Percentiles rank a stretch among this genome's conserved stretches.
phyloP scores from a whole-genome alignment of 2,888 invertebrate species.

The Cistogaster globosa region DNA sequence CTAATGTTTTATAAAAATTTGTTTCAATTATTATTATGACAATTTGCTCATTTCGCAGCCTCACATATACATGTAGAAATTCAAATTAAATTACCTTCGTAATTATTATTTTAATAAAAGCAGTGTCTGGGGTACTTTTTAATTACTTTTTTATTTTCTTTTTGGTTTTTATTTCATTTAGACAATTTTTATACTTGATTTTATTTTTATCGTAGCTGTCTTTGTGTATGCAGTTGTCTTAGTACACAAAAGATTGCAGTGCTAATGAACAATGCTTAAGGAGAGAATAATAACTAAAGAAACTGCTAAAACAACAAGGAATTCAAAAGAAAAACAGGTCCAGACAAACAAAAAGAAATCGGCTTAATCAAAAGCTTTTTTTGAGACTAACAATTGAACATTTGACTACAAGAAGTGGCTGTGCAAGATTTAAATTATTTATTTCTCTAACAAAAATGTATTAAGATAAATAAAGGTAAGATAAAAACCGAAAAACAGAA shows the following conservation, averaged over 20 bases:
- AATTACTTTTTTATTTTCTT: not conserved
- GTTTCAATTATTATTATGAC: no score
- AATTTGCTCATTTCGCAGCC: no score
- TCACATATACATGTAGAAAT: no score
- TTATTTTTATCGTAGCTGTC: not conserved
- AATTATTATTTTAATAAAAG: no score
- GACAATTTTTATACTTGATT: slow-evolving; percentile 21
- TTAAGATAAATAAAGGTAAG: not conserved
- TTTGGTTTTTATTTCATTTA: slow-evolving; percentile 49
- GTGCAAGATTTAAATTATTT: not conserved
- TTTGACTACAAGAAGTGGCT: not conserved
- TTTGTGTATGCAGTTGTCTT: slow-evolving; percentile 23
- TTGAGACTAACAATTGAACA: slow-evolving; percentile 30
- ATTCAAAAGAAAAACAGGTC: slow-evolving; percentile 28
- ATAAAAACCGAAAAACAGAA: no score
- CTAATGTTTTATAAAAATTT: no score
- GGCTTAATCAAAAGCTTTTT: slow-evolving; percentile 35
- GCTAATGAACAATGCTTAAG: slow-evolving; percentile 33
- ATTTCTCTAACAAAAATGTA: not conserved
- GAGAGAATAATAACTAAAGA: slow-evolving; percentile 11
- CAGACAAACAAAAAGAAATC: slow-evolving; percentile 20
- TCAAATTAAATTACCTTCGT: no score
- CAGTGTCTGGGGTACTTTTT: no score
- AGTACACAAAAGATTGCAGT: slow-evolving; percentile 39
- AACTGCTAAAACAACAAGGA: not conserved